Conservation (phyloP, 2,113 vertebrate genomes). For the Cyprinus carpio region DNA sequence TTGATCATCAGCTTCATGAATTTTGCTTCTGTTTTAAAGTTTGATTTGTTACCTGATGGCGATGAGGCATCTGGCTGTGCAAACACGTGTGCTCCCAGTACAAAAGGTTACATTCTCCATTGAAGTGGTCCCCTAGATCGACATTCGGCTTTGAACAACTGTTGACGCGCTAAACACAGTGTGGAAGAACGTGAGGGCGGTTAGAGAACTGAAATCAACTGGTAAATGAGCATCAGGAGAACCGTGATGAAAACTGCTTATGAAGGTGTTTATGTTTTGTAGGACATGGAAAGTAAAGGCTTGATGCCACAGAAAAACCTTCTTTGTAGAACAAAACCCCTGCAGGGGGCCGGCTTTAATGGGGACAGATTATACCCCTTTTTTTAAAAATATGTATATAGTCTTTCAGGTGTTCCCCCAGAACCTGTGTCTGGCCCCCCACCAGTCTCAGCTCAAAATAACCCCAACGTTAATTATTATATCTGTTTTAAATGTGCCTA, state of each 20-base stretch:
- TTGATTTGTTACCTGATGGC: slow-evolving; percentile 45
- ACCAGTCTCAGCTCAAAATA: too few relatives aligned
- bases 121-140: neutral
- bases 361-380: too few relatives aligned
- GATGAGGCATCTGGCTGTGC: slow-evolving; percentile 11
- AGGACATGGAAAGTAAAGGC: neutral
- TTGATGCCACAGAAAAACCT: neutral
- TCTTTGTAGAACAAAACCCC: neutral
- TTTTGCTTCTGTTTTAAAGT: slow-evolving; percentile 52
- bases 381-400: too few relatives aligned
- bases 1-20: slow-evolving; percentile 41
- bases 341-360: neutral
- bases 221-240: slow-evolving; percentile 11
- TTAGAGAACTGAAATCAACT: neutral
- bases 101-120: slow-evolving; percentile 27
- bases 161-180: slow-evolving; percentile 22
- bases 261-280: slow-evolving; percentile 15
- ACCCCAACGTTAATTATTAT: too few relatives aligned
- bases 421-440: too few relatives aligned
- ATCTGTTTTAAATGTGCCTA: too few relatives aligned
- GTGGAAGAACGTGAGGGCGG: neutral
- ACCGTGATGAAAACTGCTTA: slow-evolving; percentile 11
- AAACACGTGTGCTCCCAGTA: slow-evolving; percentile 18
- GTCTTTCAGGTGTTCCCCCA: too few relatives aligned
- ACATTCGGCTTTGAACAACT: slow-evolving; percentile 8